These are phyloP conservation scores for Latrodectus geometricus DNA, from an alignment of 1,140 invertebrate species.

Conservation along the genomic window DNA sequence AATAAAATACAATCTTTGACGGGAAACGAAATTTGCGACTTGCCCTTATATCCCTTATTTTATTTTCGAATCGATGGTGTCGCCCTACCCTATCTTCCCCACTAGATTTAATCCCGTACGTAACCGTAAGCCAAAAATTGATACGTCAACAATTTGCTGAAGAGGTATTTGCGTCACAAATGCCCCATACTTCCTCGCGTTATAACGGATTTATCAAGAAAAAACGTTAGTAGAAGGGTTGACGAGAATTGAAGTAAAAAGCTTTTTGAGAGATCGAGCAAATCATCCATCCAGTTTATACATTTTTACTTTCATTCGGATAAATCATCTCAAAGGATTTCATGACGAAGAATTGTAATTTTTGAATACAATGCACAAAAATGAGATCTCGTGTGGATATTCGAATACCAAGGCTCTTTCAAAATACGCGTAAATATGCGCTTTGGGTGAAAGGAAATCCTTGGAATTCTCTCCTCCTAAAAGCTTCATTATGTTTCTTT, in stretches of 20 bases:
- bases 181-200: conserved; percentile 15
- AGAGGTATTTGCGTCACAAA: conserved; percentile 31
- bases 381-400: not conserved
- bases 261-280: conserved; percentile 16
- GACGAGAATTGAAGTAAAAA: not conserved
- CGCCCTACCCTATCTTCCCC: not conserved
- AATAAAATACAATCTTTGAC: conserved; percentile 55
- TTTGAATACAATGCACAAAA: conserved; percentile 18
- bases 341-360: not conserved
- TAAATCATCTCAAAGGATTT: not conserved
- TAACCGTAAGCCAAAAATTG: conserved; percentile 48
- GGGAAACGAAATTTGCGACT: conserved; percentile 57
- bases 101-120: conserved; percentile 43
- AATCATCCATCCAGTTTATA: not conserved
- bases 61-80: conserved; percentile 43
- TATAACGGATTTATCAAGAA: conserved; percentile 13
- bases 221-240: not conserved
- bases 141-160: conserved; percentile 54
- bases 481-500: no score
- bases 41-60: conserved; percentile 25
- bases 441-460: no score
- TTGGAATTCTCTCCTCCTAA: no score
- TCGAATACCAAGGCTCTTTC: not conserved
- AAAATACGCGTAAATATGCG: not conserved
- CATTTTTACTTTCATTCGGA: not conserved